Percentiles rank a stretch among this genome's conserved stretches.
phyloP scores from a whole-genome alignment of 2,797 vertebrate species.

The Falco novaeseelandiae region DNA sequence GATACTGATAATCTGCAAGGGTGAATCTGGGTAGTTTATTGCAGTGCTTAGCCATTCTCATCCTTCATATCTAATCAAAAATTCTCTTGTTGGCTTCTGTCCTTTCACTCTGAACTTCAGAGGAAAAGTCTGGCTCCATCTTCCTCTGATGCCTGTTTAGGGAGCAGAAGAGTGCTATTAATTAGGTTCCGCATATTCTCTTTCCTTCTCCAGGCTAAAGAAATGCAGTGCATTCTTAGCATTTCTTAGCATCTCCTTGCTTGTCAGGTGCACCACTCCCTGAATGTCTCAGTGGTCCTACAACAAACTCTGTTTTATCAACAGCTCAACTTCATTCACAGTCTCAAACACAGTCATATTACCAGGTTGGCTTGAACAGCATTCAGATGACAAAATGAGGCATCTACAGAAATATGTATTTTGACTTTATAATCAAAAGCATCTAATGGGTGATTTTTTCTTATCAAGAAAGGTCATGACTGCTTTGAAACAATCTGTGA shows the following conservation, averaged over 20 bases:
- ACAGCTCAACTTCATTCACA: background rate
- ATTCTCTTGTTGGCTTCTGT: background rate
- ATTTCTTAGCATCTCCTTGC: background rate
- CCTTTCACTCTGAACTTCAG: background rate
- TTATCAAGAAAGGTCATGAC: conserved; percentile 41
- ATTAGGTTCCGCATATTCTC: background rate
- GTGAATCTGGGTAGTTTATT: background rate
- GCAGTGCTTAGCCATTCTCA: background rate
- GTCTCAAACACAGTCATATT: background rate
- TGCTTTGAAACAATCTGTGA: conserved; percentile 56
- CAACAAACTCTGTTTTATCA: background rate
- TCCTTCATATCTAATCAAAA: background rate
- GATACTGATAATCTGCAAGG: background rate
- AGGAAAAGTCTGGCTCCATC: background rate
- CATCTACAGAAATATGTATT: background rate
- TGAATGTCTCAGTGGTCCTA: background rate
- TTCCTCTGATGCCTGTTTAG: background rate
- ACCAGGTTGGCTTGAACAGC: conserved; percentile 7
- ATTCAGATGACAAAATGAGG: background rate
- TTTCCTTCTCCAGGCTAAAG: background rate
- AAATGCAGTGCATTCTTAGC: background rate
- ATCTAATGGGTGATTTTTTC: conserved; percentile 56
- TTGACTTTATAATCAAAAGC: conserved; percentile 59
- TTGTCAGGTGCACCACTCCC: background rate
- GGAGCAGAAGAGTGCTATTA: background rate